Evolutionary conservation across 2,888 invertebrate genomes (phyloP).

Genomic region (Salticus scenicus): DNA sequence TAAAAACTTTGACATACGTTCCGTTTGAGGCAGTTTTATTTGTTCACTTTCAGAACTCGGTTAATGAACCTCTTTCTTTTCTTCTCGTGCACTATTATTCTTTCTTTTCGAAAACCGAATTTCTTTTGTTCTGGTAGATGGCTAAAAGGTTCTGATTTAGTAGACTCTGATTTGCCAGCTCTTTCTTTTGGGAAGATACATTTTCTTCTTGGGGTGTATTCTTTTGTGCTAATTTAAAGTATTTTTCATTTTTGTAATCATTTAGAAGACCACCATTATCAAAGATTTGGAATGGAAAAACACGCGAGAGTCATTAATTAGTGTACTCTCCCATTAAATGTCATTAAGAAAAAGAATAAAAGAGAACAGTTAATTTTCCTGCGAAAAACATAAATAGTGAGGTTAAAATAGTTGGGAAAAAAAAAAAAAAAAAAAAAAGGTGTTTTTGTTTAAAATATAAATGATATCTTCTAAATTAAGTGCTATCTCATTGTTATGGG

Average conservation of each 20-base stretch:
- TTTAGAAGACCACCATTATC: not conserved
- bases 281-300: too few species aligned
- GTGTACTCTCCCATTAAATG: too few species aligned
- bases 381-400: too few species aligned
- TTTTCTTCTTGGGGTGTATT: not conserved
- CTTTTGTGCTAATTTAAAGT: not conserved
- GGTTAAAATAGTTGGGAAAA: too few species aligned
- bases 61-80: not conserved
- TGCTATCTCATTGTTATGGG: too few species aligned
- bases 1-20: not conserved
- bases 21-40: not conserved
- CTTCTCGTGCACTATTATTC: not conserved
- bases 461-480: too few species aligned
- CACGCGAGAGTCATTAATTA: too few species aligned
- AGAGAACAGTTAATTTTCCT: too few species aligned
- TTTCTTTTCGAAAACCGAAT: not conserved
- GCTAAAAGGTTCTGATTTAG: not conserved
- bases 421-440: too few species aligned
- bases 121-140: not conserved
- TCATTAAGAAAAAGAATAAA: too few species aligned
- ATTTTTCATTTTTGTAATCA: not conserved
- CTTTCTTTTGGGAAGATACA: not conserved
- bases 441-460: too few species aligned
- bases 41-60: not conserved
- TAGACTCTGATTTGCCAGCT: too few species aligned